Evolutionary conservation across 2,888 invertebrate genomes (phyloP).

Genomic region (Marasmarcha lunaedactyla): DNA sequence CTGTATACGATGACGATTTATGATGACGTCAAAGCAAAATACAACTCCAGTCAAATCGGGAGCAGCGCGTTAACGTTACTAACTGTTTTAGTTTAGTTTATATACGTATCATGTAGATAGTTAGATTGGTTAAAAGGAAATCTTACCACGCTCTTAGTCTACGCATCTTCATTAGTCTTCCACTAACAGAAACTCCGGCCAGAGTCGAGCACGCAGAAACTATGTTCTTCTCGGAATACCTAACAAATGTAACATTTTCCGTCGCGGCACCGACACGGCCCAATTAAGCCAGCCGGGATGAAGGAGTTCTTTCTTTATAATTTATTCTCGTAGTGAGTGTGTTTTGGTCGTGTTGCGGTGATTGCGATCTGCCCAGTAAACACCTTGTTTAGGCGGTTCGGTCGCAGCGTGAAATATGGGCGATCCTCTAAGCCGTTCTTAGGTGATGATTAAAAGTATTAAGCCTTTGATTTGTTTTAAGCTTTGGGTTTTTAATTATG

Average conservation of each 20-base stretch:
- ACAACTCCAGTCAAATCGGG: no score
- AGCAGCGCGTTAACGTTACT: no score
- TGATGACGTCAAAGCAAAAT: no score
- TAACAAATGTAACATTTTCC: conserved; percentile 66
- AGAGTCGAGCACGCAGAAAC: conserved; percentile 39
- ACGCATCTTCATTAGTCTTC: no score
- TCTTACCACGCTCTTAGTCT: no score
- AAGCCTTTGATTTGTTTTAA: no score
- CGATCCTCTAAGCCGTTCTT: neutral
- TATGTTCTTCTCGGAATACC: conserved; percentile 66
- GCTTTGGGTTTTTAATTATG: no score
- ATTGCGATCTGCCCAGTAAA: conserved; percentile 62
- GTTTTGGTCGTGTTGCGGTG: conserved; percentile 29
- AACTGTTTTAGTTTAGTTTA: no score
- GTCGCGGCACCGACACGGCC: conserved; percentile 52
- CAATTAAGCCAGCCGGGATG: conserved; percentile 43
- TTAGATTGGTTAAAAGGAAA: no score
- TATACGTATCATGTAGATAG: no score
- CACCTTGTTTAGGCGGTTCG: conserved; percentile 50
- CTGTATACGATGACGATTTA: no score
- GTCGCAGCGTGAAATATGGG: conserved; percentile 1
- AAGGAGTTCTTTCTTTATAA: conserved; percentile 39
- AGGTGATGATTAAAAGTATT: neutral
- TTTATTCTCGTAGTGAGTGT: conserved; percentile 59
- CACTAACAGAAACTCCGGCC: no score